Evolutionary conservation across 2,113 vertebrate genomes (phyloP).

Genomic region (Propithecus coquereli): DNA sequence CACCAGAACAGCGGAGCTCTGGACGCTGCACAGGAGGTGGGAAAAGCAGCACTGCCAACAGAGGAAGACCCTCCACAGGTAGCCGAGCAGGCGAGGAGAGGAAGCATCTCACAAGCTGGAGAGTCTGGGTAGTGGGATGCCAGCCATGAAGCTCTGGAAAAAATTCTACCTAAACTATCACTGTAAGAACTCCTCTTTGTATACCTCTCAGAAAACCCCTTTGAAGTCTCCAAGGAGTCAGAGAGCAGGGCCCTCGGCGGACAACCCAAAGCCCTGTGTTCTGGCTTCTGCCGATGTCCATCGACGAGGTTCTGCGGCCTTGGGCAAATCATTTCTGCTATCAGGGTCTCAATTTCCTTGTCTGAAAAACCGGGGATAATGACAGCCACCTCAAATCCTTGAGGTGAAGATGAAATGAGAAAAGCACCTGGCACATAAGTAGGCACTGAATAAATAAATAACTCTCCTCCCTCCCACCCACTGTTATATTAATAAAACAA

Average conservation of each 20-base stretch:
- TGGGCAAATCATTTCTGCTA: not conserved
- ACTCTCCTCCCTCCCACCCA: not conserved
- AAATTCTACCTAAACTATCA: conserved; percentile 16
- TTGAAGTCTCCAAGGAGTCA: not conserved
- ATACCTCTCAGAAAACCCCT: conserved; percentile 14
- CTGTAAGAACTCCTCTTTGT: not conserved
- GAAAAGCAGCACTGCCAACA: not conserved
- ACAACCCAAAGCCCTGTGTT: not conserved
- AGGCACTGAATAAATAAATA: not conserved
- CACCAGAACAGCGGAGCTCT: not conserved
- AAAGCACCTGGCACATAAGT: not conserved
- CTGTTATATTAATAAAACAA: not conserved
- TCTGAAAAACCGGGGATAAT: not conserved
- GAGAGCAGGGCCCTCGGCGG: not conserved
- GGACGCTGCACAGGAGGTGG: not conserved
- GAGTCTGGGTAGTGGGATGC: not conserved
- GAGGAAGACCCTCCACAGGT: not conserved
- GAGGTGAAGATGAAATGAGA: not conserved
- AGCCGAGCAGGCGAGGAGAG: not conserved
- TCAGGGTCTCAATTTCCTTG: not conserved
- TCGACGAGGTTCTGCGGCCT: not conserved
- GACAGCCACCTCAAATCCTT: not conserved
- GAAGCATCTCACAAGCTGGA: not conserved
- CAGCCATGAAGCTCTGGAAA: not conserved
- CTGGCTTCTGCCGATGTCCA: not conserved